Base-by-base conservation (phyloP, 92 coral and sea anemone genomes). In the Heliopora coerulea region DNA sequence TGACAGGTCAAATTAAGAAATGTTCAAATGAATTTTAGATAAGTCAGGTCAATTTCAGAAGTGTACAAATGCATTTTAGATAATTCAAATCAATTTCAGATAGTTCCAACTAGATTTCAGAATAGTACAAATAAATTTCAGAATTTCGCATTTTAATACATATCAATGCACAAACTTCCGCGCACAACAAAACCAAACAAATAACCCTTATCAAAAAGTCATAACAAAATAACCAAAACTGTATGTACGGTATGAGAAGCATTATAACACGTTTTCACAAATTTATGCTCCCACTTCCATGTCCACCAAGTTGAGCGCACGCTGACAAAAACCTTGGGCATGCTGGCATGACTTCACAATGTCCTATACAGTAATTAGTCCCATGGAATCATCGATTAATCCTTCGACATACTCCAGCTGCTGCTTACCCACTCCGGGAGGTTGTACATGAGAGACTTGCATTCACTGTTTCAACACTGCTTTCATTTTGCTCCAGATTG, bases 391-490 rank as follows among this genome's bases (percentile, higher is more conserved):
- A 65, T 65, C 72, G 40, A 65, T 65, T 65, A 65, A 65, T 52
- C 33, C 19, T 65, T 65, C 69, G 31, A 65, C 72, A 65, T 65
- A 65, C 40, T 34, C 72, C 26, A 37, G 42, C 42, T 11, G 42
- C 42, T 37, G 42, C 42, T 37, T 11, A 37, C 42, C 42, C 42
- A 37, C 72, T 65, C 72, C 54, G 42, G 70, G 70, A 64, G 31
- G 49, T 28, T 64, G 70, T 23, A 64, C 70, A n/a, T 64, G 26
- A 64, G 70, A 50, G 44, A 64, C 70, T 34, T 50, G 70, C 70
- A 64, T 64, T 64, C 70, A 50, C 70, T 64, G 72, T 65, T 65
- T 65, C 72, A 65, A 28, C 54, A 65, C 72, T 65, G 72, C 72
- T 26, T 65, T 65, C 72, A 65, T 42, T 40, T 65, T 65, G 32